These are phyloP conservation scores for Microctenopoma stevenorrisi DNA, from an alignment of 2,797 vertebrate genomes.

Conservation along the genomic window DNA sequence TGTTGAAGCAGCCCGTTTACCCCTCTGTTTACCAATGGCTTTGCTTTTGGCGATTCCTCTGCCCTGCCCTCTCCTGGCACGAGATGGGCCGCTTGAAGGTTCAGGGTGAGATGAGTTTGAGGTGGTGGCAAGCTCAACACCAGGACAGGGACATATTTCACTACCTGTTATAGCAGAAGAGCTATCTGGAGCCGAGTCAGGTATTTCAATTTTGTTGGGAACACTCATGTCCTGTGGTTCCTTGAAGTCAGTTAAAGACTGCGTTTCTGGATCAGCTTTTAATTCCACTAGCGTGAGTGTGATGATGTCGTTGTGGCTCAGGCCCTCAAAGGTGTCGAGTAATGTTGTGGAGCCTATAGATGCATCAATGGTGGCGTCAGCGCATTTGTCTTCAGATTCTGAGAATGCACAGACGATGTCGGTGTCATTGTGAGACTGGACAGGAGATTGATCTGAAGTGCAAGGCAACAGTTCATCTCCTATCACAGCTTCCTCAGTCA, in stretches of 20 bases:
- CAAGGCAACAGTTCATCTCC: neutral
- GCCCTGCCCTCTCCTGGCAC: neutral
- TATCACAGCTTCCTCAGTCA: neutral
- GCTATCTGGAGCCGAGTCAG: slow-evolving; percentile 33
- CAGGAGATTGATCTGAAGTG: slow-evolving; percentile 37
- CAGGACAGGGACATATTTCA: neutral
- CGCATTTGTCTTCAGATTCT: slow-evolving; percentile 1
- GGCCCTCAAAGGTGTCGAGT: slow-evolving; percentile 78
- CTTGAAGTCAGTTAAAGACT: slow-evolving; percentile 13
- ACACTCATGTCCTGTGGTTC: neutral
- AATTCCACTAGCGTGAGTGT: slow-evolving; percentile 84
- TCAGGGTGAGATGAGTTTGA: neutral
- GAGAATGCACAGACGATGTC: slow-evolving; percentile 61
- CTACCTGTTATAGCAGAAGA: slow-evolving; percentile 14
- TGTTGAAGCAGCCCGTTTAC: neutral
- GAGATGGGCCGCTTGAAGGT: neutral
- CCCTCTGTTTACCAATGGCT: neutral
- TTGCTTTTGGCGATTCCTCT: neutral
- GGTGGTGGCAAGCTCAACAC: neutral
- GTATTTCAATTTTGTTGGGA: neutral
- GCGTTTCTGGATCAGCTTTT: slow-evolving; percentile 51
- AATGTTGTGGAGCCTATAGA: slow-evolving; percentile 73
- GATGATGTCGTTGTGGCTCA: slow-evolving; percentile 78
- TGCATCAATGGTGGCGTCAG: slow-evolving; percentile 38
- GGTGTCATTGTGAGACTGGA: slow-evolving; percentile 26